Evolutionary conservation across 2,113 vertebrate genomes (phyloP), one percentile per base, ranked within the genome.

Genomic region (Centrocercus urophasianus): DNA sequence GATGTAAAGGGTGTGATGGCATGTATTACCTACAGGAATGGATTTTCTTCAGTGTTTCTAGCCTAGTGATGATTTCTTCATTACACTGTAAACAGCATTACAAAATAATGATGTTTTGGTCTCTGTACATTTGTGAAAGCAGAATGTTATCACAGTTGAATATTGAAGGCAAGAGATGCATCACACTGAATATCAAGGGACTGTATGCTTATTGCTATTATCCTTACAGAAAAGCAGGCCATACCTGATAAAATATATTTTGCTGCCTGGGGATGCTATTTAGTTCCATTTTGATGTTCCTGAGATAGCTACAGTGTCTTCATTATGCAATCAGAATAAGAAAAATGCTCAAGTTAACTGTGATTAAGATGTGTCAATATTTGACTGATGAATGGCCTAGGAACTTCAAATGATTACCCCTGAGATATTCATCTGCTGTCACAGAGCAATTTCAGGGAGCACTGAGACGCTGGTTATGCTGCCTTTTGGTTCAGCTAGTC

Each of bases 401-500:
- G 78, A 93, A 81, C 73, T 91, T 82, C 80, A 90, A 77, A 83
- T 80, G 1, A 50, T 84, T 93, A 47, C 54, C n/a, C n/a, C 34
- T 30, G 72, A 80, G 24, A 34, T 63, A 50, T 67, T 76, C 7
- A 63, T 70, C 78, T 83, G 50, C 60, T 70, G 28, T 50, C 78
- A 83, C 78, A 85, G 78, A 2, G 1, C 4, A 10, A 24, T 90
- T 82, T 85, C 43, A 56, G 71, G 72, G 64, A 91, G 36, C 66
- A 90, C 43, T 59, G 73, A 86, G 70, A 16, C 56, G 70, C 74
- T 80, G 54, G 52, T 59, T 69, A 6, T 89, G 36, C 86, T 81
- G 70, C 36, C 43, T 80, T 70, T 89, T 83, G 59, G 50, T 87
- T 54, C 71, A 92, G 45, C 47, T 86, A 91, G 85, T 94, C 85